A percentile compares a stretch with the other conserved stretches of the same genome.
Evolutionary conservation across 2,797 vertebrate genomes (phyloP).

Genomic region (Falco rusticolus): DNA sequence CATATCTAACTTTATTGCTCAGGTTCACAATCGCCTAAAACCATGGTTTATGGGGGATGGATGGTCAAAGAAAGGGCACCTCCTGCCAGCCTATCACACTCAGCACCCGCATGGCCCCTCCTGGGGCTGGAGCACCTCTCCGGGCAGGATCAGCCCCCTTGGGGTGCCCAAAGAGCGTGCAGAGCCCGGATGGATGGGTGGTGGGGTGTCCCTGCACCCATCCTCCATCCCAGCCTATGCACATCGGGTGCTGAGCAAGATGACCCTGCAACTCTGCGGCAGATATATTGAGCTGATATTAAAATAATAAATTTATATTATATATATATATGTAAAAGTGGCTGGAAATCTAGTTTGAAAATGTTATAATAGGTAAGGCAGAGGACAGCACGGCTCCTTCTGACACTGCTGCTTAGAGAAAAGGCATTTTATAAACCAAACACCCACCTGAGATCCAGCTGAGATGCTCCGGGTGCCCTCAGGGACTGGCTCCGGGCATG

Average conservation of each 20-base stretch:
- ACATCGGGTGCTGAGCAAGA: neutral
- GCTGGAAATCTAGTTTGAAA: neutral
- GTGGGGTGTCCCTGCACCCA: neutral
- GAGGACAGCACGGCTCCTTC: neutral
- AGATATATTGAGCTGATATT: neutral
- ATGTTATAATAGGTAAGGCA: neutral
- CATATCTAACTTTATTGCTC: neutral
- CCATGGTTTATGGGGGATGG: too few species aligned
- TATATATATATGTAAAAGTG: neutral
- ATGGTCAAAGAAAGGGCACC: neutral
- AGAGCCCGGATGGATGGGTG: neutral
- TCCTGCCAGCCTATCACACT: neutral
- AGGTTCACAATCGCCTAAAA: neutral
- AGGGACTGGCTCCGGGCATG: accelerated
- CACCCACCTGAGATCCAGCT: neutral
- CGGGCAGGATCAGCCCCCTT: neutral
- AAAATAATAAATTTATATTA: neutral
- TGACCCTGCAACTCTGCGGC: too few species aligned
- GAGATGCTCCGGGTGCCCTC: accelerated
- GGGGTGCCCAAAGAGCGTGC: accelerated
- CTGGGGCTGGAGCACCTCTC: neutral
- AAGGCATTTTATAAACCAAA: neutral
- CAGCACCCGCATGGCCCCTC: neutral
- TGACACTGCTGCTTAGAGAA: accelerated
- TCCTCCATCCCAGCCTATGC: neutral